A percentile compares a stretch with the other conserved stretches of the same genome.
Conservation (phyloP, 2,888 invertebrate genomes). For the Augochlorella aurata region DNA sequence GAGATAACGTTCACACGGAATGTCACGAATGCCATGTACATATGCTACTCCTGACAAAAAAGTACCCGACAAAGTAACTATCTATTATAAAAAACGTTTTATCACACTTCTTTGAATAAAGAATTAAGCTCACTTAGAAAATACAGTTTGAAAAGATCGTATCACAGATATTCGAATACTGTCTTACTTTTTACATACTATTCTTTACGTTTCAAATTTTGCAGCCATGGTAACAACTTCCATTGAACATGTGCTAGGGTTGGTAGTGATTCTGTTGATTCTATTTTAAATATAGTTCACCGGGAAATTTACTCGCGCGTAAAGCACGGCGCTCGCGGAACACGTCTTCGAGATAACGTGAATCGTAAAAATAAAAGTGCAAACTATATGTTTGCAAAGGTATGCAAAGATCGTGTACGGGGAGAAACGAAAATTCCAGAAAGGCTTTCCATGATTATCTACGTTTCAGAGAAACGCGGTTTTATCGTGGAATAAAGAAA, state of each 20-base stretch:
- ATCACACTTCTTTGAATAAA: not conserved
- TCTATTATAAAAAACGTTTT: not conserved
- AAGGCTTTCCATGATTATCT: slow-evolving; percentile 32
- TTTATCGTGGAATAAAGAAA: slow-evolving; percentile 54
- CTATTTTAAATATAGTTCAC: slow-evolving; percentile 17
- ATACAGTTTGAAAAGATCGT: no score
- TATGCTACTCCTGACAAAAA: slow-evolving; percentile 14
- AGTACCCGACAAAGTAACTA: not conserved
- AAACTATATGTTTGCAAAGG: no score
- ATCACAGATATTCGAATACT: no score
- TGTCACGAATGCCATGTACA: slow-evolving; percentile 21
- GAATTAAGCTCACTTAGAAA: no score
- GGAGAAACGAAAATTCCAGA: slow-evolving; percentile 40
- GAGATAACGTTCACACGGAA: slow-evolving; percentile 52
- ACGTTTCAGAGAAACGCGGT: slow-evolving; percentile 47
- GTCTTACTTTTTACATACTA: not conserved
- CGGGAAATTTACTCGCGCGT: not conserved
- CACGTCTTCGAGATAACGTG: slow-evolving; percentile 39
- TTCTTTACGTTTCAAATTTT: no score
- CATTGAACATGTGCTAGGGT: not conserved
- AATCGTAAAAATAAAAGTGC: not conserved
- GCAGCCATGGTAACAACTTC: not conserved
- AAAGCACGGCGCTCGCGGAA: not conserved
- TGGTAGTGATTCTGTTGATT: not conserved
- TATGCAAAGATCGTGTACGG: slow-evolving; percentile 7